phyloP scores from a whole-genome alignment of 1,140 invertebrate genomes.

The Gerris buenoi region DNA sequence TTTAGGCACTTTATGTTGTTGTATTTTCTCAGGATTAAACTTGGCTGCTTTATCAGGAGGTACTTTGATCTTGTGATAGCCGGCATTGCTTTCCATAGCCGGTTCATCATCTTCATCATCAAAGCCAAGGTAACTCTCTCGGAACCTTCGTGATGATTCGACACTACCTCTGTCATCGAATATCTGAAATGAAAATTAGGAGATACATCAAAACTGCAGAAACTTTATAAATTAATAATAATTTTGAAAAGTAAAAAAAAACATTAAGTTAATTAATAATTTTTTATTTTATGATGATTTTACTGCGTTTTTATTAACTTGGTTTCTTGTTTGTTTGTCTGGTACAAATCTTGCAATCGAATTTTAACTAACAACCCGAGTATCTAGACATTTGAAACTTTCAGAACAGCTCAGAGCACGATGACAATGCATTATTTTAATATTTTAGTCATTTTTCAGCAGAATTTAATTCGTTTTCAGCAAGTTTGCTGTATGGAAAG shows the following conservation, averaged over 20 bases:
- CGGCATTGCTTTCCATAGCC: slow-evolving; percentile 24
- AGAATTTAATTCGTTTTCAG: no score
- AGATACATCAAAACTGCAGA: no score
- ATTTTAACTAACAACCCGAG: no score
- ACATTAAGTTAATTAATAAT: not conserved
- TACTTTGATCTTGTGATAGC: slow-evolving; percentile 24
- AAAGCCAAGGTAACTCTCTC: slow-evolving; percentile 21
- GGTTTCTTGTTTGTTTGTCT: no score
- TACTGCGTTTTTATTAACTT: no score
- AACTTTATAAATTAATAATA: not conserved
- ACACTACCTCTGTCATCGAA: slow-evolving; percentile 1
- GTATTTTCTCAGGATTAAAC: not conserved
- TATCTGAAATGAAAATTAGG: no score
- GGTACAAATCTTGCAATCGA: no score
- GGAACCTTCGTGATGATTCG: slow-evolving; percentile 22
- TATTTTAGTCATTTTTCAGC: no score
- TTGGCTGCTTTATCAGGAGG: slow-evolving; percentile 23
- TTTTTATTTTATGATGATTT: not conserved
- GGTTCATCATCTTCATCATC: slow-evolving; percentile 29
- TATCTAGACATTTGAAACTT: no score
- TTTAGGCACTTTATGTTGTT: slow-evolving; percentile 17
- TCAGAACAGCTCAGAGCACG: no score
- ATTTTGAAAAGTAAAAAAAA: not conserved
- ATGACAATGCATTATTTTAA: no score
- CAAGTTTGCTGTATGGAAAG: no score